Evolutionary conservation across 2,113 vertebrate genomes (phyloP), one percentile per base, ranked within the genome.

Genomic region (Chaenocephalus aceratus): DNA sequence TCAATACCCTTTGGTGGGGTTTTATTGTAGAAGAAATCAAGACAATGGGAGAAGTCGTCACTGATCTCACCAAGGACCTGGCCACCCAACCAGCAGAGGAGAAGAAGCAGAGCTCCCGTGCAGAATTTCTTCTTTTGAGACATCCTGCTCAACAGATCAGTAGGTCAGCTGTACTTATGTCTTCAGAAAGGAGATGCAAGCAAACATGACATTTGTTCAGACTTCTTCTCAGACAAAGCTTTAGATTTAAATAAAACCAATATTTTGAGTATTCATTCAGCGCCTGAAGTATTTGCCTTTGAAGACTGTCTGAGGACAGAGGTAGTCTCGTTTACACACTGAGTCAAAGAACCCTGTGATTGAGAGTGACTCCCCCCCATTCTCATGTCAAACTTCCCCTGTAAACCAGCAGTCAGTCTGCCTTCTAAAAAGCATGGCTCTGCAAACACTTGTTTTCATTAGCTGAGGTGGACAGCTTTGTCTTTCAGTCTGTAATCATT

Each of bases 21-120:
- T 21, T 30, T 0, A 0, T 72, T 34, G 46, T 92, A 87, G 82
- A 94, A 94, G 84, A 92, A 93, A 16, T 83, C 8, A 1, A 67
- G 73, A 44, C 94, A 94, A 11, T 85, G 6, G 15, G 76, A 84
- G 70, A 94, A 94, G 76, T 88, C 18, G 0, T 4, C 6, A 4
- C 74, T 44, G 7, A 93, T 14, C 77, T 92, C 90, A 34, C 85
- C 91, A 7, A 72, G 0, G 45, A 79, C 84, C 57, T 64, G 44
- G 12, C 49, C 51, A 18, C 66, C 61, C 8, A 87, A 82, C 54
- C 69, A 81, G 62, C 66, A 18, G 0, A 92, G 58, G 41, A 91
- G 74, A 1, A 92, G 46, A 21, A 92, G 10, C 45, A 92, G 49
- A 53, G 59, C 64, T 66, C 69, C 51, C 0, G 2, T 49, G 8